Evolutionary conservation across 92 coral and sea anemone genomes (phyloP).

Genomic region (Zoanthus sociatus): DNA sequence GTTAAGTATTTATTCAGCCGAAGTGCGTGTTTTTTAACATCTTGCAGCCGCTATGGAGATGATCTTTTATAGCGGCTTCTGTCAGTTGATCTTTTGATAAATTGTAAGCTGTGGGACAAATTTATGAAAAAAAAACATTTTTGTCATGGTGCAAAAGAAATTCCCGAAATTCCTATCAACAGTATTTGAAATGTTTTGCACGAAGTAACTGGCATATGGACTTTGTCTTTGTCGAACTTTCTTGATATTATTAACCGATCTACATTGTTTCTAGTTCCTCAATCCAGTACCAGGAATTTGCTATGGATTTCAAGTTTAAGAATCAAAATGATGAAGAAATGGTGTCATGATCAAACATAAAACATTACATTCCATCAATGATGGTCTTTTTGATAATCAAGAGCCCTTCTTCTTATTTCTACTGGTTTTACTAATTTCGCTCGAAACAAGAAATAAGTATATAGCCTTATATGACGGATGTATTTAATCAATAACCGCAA

Average conservation of each 20-base stretch:
- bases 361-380: not conserved
- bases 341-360: not conserved
- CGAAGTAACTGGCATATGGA: not conserved
- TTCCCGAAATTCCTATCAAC: not conserved
- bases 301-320: not conserved
- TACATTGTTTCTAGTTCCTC: not conserved
- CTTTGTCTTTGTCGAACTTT: not conserved
- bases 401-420: not conserved
- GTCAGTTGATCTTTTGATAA: constrained; percentile 19
- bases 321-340: not conserved
- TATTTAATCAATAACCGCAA: not conserved
- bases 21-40: constrained; percentile 69
- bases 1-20: constrained; percentile 71
- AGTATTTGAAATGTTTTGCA: not conserved
- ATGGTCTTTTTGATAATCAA: not conserved
- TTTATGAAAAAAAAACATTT: not conserved
- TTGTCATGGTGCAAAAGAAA: not conserved
- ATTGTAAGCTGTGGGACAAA: constrained; percentile 6
- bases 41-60: constrained; percentile 86
- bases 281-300: not conserved
- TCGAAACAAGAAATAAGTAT: not conserved
- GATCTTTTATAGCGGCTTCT: not conserved
- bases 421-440: not conserved
- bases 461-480: not conserved
- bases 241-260: not conserved